A percentile compares a stretch with the other conserved stretches of the same genome.
These are phyloP conservation scores for Clostera curtula DNA, from an alignment of 2,888 invertebrate genomes.

Conservation along the genomic window DNA sequence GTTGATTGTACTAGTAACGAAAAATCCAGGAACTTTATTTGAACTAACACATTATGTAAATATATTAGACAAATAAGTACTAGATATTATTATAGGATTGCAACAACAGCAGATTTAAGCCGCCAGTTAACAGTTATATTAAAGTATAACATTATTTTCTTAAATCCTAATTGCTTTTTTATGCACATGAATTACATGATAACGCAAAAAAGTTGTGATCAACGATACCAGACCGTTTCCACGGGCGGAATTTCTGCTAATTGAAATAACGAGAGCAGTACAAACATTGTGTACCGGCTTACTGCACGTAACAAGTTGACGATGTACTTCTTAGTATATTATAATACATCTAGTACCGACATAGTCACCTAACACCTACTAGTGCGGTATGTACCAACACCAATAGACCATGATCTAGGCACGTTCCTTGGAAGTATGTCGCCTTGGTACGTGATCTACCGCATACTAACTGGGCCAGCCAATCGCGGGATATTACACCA, in stretches of 20 bases:
- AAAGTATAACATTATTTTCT: too few species aligned
- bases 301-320: too few species aligned
- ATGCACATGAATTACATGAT: too few species aligned
- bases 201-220: neutral
- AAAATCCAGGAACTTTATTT: too few species aligned
- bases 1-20: too few species aligned
- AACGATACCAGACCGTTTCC: neutral
- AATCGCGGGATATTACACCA: slow-evolving; percentile 33
- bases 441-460: slow-evolving; percentile 43
- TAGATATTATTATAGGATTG: too few species aligned
- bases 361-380: slow-evolving; percentile 12
- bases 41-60: too few species aligned
- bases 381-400: slow-evolving; percentile 14
- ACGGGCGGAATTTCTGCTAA: neutral
- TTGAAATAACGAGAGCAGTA: neutral
- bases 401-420: slow-evolving; percentile 34
- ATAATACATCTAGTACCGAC: slow-evolving; percentile 9
- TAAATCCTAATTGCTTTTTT: too few species aligned
- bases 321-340: neutral
- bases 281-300: too few species aligned
- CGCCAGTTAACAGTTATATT: too few species aligned
- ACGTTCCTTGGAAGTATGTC: slow-evolving; percentile 44
- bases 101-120: too few species aligned
- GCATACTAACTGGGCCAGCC: slow-evolving; percentile 42
- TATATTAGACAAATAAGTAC: too few species aligned